These are phyloP conservation scores for Typhlichthys eigenmanni DNA, from an alignment of 2,797 vertebrate species.

Conservation along the genomic window DNA sequence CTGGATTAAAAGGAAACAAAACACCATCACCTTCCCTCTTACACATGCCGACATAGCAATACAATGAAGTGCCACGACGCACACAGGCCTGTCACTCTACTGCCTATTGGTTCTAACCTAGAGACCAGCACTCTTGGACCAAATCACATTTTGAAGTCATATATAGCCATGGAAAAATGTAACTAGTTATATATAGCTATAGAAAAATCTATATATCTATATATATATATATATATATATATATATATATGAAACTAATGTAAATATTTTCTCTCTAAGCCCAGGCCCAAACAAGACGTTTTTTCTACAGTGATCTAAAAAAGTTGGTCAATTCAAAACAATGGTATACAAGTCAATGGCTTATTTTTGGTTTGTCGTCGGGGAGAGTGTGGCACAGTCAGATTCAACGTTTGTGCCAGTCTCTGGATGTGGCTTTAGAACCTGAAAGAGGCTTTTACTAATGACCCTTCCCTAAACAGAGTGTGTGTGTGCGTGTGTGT, in stretches of 20 bases:
- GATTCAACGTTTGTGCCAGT: slow-evolving; percentile 1
- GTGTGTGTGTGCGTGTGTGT: too few species aligned
- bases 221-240: slow-evolving; percentile 23
- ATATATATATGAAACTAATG: slow-evolving; percentile 6
- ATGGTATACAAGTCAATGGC: neutral
- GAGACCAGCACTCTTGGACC: slow-evolving; percentile 31
- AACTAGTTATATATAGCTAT: too few species aligned
- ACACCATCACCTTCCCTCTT: neutral
- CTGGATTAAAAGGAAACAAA: slow-evolving; percentile 2
- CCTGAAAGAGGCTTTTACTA: slow-evolving; percentile 1
- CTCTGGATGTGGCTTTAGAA: slow-evolving; percentile 7
- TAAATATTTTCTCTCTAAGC: slow-evolving; percentile 32
- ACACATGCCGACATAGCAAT: too few species aligned
- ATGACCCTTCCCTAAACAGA: neutral
- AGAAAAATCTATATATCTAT: neutral
- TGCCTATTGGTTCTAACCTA: slow-evolving; percentile 22
- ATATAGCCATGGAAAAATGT: too few species aligned
- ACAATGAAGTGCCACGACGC: too few species aligned
- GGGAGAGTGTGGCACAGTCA: neutral
- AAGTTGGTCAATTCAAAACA: slow-evolving; percentile 12
- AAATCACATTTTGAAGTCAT: too few species aligned
- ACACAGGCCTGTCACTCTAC: neutral
- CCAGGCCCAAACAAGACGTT: slow-evolving; percentile 10
- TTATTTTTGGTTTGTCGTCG: slow-evolving; percentile 28
- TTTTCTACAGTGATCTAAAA: slow-evolving; percentile 32